These are phyloP conservation scores for Suricata suricatta DNA, from an alignment of 2,113 vertebrate species.

Conservation along the genomic window DNA sequence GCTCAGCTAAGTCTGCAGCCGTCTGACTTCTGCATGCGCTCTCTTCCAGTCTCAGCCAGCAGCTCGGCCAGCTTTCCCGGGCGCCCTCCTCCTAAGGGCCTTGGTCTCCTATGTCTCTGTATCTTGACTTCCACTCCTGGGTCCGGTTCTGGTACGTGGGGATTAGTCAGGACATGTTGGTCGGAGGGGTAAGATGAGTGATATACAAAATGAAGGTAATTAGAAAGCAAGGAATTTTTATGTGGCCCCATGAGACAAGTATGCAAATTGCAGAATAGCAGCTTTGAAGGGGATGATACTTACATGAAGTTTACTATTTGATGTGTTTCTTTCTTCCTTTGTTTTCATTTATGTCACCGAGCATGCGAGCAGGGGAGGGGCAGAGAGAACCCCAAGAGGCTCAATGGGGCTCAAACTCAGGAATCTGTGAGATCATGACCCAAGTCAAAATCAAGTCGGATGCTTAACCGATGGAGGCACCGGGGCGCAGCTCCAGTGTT, in stretches of 20 bases:
- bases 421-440: too few species aligned
- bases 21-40: neutral
- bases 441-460: too few species aligned
- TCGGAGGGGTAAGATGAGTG: neutral
- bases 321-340: too few species aligned
- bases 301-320: neutral
- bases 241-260: too few species aligned
- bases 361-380: too few species aligned
- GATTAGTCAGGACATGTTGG: neutral
- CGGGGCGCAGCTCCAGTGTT: too few species aligned
- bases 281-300: neutral
- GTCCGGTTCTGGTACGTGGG: neutral
- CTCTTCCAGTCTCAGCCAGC: fast-evolving
- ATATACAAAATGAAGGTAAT: neutral
- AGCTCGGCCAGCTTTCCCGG: neutral
- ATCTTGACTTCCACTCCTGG: neutral
- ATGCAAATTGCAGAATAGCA: too few species aligned
- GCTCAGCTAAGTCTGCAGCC: neutral
- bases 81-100: neutral
- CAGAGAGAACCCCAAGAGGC: too few species aligned
- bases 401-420: too few species aligned
- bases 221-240: neutral
- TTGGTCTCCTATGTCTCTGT: neutral
- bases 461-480: too few species aligned
- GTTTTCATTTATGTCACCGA: too few species aligned